Evolutionary conservation across 2,113 vertebrate genomes (phyloP).

Genomic region (Micronisus gabar): DNA sequence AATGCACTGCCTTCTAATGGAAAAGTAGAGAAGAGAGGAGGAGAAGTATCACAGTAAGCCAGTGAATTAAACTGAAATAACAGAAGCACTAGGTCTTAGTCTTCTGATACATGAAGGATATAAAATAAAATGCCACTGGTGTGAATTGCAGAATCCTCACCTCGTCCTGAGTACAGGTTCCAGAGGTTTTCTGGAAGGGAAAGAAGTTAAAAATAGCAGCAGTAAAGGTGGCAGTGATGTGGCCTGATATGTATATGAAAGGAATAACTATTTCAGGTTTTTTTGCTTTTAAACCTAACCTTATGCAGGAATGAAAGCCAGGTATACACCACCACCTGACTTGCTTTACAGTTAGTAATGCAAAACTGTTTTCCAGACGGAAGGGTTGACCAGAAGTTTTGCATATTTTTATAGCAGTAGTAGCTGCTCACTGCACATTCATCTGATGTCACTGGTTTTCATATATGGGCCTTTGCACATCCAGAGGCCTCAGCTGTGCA

Average conservation of each 20-base stretch:
- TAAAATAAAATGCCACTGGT: background rate
- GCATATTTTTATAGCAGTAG: background rate
- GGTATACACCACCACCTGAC: background rate
- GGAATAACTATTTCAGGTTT: background rate
- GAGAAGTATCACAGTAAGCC: background rate
- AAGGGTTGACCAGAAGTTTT: background rate
- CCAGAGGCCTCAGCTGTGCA: background rate
- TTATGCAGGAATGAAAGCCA: background rate
- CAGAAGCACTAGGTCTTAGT: background rate
- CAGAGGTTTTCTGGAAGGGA: background rate
- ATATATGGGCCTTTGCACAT: background rate
- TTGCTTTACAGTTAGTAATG: background rate
- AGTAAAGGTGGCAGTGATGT: background rate
- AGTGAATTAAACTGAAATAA: background rate
- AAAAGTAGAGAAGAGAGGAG: background rate
- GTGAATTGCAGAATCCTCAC: background rate
- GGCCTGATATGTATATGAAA: background rate
- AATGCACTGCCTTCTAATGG: background rate
- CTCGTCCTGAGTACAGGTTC: background rate
- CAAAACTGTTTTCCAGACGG: background rate
- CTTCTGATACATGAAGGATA: background rate
- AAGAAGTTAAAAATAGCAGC: background rate
- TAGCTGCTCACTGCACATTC: background rate
- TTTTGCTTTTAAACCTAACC: background rate
- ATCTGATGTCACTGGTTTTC: background rate